Percentiles rank a stretch among this genome's conserved stretches.
phyloP scores from a whole-genome alignment of 1,140 invertebrate species.

The Sinonovacula constricta region DNA sequence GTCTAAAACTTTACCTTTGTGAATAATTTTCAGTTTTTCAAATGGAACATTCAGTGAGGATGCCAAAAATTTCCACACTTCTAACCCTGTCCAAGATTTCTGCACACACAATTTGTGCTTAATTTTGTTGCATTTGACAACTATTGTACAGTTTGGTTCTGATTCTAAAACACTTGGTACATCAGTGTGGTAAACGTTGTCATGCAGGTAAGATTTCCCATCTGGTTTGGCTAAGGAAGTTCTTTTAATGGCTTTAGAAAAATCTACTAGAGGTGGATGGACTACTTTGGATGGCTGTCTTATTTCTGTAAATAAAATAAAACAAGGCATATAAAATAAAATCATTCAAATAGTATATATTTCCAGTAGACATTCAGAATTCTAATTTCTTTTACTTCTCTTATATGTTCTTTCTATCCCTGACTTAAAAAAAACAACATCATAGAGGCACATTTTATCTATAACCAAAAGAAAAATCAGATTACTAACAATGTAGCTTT shows the following conservation, averaged over 20 bases:
- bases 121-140: conserved; percentile 67
- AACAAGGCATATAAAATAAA: too few relatives aligned
- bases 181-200: conserved; percentile 54
- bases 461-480: too few relatives aligned
- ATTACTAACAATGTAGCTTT: too few relatives aligned
- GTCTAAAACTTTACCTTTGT: conserved; percentile 67
- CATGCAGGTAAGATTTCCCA: conserved; percentile 47
- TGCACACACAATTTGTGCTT: conserved; percentile 64
- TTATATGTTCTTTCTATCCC: too few relatives aligned
- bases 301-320: not conserved
- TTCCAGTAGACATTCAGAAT: too few relatives aligned
- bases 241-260: conserved; percentile 32
- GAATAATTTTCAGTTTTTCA: conserved; percentile 68
- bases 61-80: conserved; percentile 60
- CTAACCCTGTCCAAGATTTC: conserved; percentile 57
- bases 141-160: conserved; percentile 52
- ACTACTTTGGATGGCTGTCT: not conserved
- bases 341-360: too few relatives aligned
- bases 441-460: too few relatives aligned
- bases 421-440: too few relatives aligned
- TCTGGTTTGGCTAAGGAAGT: conserved; percentile 12
- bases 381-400: too few relatives aligned
- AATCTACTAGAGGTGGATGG: conserved; percentile 48
- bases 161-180: conserved; percentile 52
- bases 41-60: conserved; percentile 56